A percentile compares a stretch with the other conserved stretches of the same genome.
These are phyloP conservation scores for Spea hammondii DNA, from an alignment of 2,797 vertebrate species.

Conservation along the genomic window DNA sequence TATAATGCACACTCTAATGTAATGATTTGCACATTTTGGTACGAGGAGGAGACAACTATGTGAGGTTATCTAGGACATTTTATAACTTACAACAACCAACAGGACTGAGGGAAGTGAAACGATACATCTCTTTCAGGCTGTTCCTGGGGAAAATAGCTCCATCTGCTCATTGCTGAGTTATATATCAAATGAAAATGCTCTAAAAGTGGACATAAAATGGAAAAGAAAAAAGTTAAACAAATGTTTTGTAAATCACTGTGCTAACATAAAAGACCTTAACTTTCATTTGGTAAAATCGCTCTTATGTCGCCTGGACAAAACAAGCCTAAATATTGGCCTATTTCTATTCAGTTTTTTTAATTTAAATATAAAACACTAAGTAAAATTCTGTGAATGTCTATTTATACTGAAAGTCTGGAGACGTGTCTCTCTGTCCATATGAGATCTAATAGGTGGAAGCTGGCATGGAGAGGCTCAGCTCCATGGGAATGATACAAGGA, in stretches of 20 bases:
- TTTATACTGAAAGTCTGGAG: too few species aligned
- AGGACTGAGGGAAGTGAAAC: conserved; percentile 12
- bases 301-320: too few species aligned
- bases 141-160: conserved; percentile 62
- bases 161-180: conserved; percentile 62
- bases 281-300: too few species aligned
- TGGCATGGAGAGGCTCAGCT: too few species aligned
- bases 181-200: conserved; percentile 63
- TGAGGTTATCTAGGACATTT: not conserved
- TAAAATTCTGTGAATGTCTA: too few species aligned
- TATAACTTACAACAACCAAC: conserved; percentile 31
- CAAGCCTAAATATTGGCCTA: too few species aligned
- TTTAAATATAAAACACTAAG: too few species aligned
- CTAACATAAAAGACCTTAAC: not conserved
- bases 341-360: too few species aligned
- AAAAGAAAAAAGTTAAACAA: conserved; percentile 51
- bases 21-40: not conserved
- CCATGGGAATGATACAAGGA: too few species aligned
- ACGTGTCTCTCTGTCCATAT: too few species aligned
- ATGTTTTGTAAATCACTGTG: conserved; percentile 46
- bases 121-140: conserved; percentile 57
- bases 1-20: conserved; percentile 9
- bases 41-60: not conserved
- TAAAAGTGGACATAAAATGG: conserved; percentile 60
- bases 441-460: too few species aligned